Conservation (phyloP, 1,140 invertebrate genomes). For the Tetramorium alpestre region DNA sequence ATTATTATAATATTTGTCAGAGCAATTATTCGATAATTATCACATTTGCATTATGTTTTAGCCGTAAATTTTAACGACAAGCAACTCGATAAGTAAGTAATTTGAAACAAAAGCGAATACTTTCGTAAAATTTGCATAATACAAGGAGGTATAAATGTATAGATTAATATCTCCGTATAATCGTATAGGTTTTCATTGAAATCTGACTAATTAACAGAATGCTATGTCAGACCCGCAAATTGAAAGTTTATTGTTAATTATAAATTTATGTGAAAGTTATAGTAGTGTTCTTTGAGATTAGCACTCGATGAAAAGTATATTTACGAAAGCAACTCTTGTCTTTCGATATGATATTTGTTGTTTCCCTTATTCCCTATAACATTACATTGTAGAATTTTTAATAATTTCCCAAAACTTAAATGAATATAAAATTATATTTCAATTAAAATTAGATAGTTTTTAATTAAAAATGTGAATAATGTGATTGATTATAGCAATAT, state of each 20-base stretch:
- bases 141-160: neutral
- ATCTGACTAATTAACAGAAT: neutral
- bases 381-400: neutral
- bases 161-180: constrained; percentile 2
- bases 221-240: neutral
- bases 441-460: neutral
- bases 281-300: neutral
- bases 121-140: constrained; percentile 53
- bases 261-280: constrained; percentile 28
- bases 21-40: neutral
- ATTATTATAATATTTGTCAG: neutral
- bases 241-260: neutral
- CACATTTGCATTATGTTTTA: neutral
- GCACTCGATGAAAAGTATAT: neutral
- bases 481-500: neutral
- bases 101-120: too few species aligned
- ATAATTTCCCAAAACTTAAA: neutral
- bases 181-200: constrained; percentile 1
- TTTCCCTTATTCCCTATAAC: neutral
- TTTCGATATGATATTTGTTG: neutral
- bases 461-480: neutral
- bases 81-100: neutral
- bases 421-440: neutral
- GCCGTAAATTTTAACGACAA: constrained; percentile 1
- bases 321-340: neutral